A percentile compares a stretch with the other conserved stretches of the same genome.
These are phyloP conservation scores for Umimayanthus chanpuru DNA, from an alignment of 92 coral and sea anemone genomes.

Conservation along the genomic window DNA sequence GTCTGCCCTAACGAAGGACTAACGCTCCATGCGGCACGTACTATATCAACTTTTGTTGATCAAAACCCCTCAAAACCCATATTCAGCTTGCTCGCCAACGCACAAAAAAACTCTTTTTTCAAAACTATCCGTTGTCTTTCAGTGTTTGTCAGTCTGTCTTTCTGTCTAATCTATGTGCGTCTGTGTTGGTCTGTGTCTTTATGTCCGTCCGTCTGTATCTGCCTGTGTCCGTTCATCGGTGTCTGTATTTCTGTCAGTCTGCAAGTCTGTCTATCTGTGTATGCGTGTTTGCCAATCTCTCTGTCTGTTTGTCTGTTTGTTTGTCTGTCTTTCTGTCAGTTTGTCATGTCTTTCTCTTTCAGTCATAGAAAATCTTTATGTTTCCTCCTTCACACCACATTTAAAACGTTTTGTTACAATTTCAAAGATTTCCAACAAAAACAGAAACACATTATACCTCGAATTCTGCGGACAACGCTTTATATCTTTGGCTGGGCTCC, in stretches of 20 bases:
- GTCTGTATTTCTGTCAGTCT: not conserved
- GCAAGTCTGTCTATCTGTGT: not conserved
- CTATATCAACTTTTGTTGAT: no score
- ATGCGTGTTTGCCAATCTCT: not conserved
- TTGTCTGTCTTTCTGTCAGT: not conserved
- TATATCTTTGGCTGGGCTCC: slow-evolving; percentile 91
- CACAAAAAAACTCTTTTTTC: no score
- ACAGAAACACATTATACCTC: slow-evolving; percentile 64
- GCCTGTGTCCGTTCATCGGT: not conserved
- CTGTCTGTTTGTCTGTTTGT: not conserved
- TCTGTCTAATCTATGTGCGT: not conserved
- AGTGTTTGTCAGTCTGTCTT: no score
- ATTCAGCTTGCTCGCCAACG: no score
- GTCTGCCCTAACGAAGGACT: no score
- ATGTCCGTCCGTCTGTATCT: not conserved
- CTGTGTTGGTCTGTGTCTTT: not conserved
- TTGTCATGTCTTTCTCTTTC: not conserved
- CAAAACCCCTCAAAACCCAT: no score
- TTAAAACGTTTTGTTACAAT: not conserved
- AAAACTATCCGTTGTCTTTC: no score
- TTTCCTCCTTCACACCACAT: not conserved
- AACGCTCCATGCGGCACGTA: no score
- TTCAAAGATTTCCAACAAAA: not conserved
- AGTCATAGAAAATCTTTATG: no score
- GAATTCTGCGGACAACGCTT: slow-evolving; percentile 75